Evolutionary conservation across 2,888 invertebrate species (phyloP).

Genomic region (Hofmannophila pseudospretella): DNA sequence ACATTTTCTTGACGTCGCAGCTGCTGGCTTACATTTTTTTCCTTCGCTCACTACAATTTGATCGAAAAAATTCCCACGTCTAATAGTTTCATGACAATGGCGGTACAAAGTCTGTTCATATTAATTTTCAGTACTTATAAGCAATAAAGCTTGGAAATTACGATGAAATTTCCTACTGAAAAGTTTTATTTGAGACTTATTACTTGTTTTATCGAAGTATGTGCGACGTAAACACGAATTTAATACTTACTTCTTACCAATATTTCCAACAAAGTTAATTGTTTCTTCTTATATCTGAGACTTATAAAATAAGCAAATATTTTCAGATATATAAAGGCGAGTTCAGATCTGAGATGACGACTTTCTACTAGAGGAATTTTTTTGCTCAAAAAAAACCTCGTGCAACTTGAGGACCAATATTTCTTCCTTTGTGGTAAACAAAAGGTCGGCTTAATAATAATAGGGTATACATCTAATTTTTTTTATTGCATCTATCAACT

Average conservation of each 20-base stretch:
- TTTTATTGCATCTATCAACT: too few species aligned
- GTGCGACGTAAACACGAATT: slow-evolving; percentile 2
- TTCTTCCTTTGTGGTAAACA: too few species aligned
- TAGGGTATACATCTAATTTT: too few species aligned
- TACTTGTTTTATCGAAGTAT: slow-evolving; percentile 1
- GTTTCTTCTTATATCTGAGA: slow-evolving; percentile 2
- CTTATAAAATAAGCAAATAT: background rate
- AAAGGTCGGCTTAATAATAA: too few species aligned
- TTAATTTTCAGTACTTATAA: too few species aligned
- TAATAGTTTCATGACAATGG: too few species aligned
- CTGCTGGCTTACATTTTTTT: background rate
- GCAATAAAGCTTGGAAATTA: background rate
- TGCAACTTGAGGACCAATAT: too few species aligned
- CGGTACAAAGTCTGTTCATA: too few species aligned
- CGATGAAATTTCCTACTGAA: background rate
- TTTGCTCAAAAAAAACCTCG: too few species aligned
- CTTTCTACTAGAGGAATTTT: too few species aligned
- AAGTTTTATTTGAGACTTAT: slow-evolving; percentile 2
- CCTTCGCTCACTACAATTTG: too few species aligned
- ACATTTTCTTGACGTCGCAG: background rate
- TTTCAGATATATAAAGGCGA: background rate
- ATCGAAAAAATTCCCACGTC: too few species aligned
- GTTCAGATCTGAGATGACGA: background rate
- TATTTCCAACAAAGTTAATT: slow-evolving; percentile 2
- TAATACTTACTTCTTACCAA: slow-evolving; percentile 5